These are phyloP conservation scores for Garrulus glandarius DNA, from an alignment of 2,797 vertebrate species.

Conservation along the genomic window DNA sequence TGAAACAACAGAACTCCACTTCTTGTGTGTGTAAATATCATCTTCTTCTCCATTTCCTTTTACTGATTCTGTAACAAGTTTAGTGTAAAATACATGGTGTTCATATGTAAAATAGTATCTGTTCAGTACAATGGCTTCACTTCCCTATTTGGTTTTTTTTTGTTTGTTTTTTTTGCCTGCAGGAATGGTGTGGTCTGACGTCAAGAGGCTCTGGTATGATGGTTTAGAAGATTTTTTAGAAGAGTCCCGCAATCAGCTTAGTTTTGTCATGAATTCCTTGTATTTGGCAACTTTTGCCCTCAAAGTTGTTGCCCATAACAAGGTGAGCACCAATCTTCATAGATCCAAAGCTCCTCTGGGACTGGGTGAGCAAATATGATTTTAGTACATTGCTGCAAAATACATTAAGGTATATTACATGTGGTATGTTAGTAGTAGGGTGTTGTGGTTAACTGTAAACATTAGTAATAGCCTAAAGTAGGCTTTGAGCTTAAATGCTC, in stretches of 20 bases:
- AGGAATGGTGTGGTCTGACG: conserved; percentile 99
- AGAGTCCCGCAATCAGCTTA: conserved; percentile 96
- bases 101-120: neutral
- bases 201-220: conserved; percentile 97
- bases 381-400: neutral
- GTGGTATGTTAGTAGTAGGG: neutral
- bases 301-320: conserved; percentile 94
- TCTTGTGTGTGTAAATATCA: neutral
- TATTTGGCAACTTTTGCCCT: conserved; percentile 96
- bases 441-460: neutral
- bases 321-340: conserved; percentile 76
- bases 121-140: neutral
- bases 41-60: neutral
- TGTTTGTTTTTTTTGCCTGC: neutral
- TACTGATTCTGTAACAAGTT: neutral
- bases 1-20: neutral
- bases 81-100: neutral
- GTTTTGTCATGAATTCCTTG: conserved; percentile 98
- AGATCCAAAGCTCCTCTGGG: neutral
- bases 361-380: neutral
- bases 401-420: neutral
- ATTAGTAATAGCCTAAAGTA: accelerated
- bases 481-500: neutral
- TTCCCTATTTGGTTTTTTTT: neutral
- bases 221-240: conserved; percentile 97